A percentile compares a stretch with the other conserved stretches of the same genome.
These are phyloP conservation scores for Drosophila colorata DNA, from an alignment of 2,888 invertebrate genomes.

Conservation along the genomic window DNA sequence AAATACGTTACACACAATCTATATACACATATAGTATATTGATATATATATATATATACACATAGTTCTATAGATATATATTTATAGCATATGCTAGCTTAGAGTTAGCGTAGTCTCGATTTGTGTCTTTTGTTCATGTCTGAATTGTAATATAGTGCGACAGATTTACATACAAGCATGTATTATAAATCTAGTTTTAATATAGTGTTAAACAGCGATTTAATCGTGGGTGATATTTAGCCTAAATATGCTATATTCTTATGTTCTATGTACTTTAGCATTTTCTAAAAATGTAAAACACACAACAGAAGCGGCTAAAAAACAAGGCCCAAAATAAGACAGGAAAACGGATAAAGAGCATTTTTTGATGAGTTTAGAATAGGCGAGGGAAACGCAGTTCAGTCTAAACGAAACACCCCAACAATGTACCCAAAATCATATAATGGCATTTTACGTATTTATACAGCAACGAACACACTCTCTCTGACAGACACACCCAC, in stretches of 20 bases:
- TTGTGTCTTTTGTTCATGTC: slow-evolving; percentile 74
- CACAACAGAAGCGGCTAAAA: slow-evolving; percentile 21
- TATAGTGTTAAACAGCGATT: slow-evolving; percentile 83
- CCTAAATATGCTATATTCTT: slow-evolving; percentile 82
- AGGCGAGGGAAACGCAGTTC: slow-evolving; percentile 26
- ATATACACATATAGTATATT: slow-evolving; percentile 30
- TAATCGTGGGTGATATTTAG: slow-evolving; percentile 85
- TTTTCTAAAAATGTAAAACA: slow-evolving; percentile 77
- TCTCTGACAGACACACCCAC: slow-evolving; percentile 23
- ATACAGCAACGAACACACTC: slow-evolving; percentile 29
- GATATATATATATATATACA: slow-evolving; percentile 32
- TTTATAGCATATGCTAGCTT: slow-evolving; percentile 58
- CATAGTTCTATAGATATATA: slow-evolving; percentile 24
- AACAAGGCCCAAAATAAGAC: slow-evolving; percentile 18
- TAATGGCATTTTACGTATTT: slow-evolving; percentile 40
- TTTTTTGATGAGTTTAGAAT: slow-evolving; percentile 48
- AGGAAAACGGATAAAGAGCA: slow-evolving; percentile 34
- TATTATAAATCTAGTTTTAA: slow-evolving; percentile 79
- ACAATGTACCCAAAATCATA: slow-evolving; percentile 61
- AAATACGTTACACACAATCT: slow-evolving; percentile 54
- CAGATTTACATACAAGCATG: slow-evolving; percentile 63
- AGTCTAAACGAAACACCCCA: slow-evolving; percentile 40
- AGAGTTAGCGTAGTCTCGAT: slow-evolving; percentile 63
- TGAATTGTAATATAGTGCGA: slow-evolving; percentile 68
- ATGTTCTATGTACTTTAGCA: slow-evolving; percentile 80